Evolutionary conservation across 2,113 vertebrate genomes (phyloP).

Genomic region (Perca flavescens): DNA sequence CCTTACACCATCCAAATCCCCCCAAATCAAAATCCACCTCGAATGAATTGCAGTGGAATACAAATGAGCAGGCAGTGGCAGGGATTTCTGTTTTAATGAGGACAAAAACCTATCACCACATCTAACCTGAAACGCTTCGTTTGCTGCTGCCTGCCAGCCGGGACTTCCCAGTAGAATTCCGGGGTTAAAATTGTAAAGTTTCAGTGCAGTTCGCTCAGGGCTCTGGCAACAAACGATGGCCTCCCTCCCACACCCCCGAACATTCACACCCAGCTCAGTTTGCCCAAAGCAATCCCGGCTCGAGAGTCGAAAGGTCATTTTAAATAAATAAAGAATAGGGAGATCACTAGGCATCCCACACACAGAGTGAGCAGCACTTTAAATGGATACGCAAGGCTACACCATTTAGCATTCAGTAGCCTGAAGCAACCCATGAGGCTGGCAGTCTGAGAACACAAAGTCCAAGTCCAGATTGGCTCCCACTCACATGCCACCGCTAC

Average conservation of each 20-base stretch:
- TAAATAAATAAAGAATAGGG: slow-evolving; percentile 84
- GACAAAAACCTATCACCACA: slow-evolving; percentile 83
- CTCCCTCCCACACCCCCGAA: slow-evolving; percentile 77
- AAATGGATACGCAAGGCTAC: slow-evolving; percentile 73
- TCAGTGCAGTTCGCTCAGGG: slow-evolving; percentile 58
- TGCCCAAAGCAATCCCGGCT: slow-evolving; percentile 76
- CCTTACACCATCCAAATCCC: slow-evolving; percentile 72
- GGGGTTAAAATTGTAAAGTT: slow-evolving; percentile 70
- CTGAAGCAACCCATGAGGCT: slow-evolving; percentile 70
- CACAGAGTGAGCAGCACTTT: slow-evolving; percentile 71
- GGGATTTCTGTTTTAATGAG: slow-evolving; percentile 85
- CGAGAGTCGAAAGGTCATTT: slow-evolving; percentile 78
- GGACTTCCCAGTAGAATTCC: slow-evolving; percentile 68
- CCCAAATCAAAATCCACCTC: slow-evolving; percentile 77
- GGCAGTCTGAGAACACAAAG: slow-evolving; percentile 76
- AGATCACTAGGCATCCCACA: slow-evolving; percentile 81
- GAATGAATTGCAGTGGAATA: slow-evolving; percentile 75
- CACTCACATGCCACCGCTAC: slow-evolving; percentile 75
- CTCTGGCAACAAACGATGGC: slow-evolving; percentile 69
- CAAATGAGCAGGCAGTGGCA: slow-evolving; percentile 81
- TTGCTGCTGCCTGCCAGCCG: slow-evolving; percentile 77
- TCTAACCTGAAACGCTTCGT: slow-evolving; percentile 83
- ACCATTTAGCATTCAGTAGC: slow-evolving; percentile 77
- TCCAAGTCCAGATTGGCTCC: slow-evolving; percentile 75
- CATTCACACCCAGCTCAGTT: slow-evolving; percentile 79